phyloP scores from a whole-genome alignment of 2,113 vertebrate genomes.

The Coturnix japonica region DNA sequence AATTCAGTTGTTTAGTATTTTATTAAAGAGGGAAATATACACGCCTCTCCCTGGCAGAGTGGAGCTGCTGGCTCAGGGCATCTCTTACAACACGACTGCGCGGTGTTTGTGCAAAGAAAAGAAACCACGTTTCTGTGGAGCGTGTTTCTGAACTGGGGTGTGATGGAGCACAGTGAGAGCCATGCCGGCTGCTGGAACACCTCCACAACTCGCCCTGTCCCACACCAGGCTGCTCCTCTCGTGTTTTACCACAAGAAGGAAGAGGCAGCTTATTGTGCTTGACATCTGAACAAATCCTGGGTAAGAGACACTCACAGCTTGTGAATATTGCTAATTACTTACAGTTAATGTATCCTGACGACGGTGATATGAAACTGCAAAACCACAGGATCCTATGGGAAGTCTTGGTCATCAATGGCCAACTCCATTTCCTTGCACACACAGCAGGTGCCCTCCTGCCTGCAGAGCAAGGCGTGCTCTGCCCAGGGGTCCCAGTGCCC shows the following conservation, averaged over 20 bases:
- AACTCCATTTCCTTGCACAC: rapidly evolving
- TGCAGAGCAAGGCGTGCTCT: neutral
- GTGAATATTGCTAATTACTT: conserved; percentile 68
- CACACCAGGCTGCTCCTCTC: neutral
- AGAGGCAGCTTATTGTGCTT: conserved; percentile 77
- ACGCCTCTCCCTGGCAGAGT: conserved; percentile 42
- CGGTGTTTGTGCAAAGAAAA: conserved; percentile 70
- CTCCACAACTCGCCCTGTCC: neutral
- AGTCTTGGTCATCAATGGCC: neutral
- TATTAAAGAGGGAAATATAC: conserved; percentile 65
- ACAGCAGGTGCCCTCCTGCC: neutral
- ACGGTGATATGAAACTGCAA: neutral
- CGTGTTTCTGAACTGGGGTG: conserved; percentile 22
- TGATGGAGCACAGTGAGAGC: conserved; percentile 41
- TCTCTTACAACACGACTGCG: neutral
- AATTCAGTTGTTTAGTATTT: conserved; percentile 26
- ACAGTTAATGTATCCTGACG: conserved; percentile 26
- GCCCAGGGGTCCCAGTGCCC: neutral
- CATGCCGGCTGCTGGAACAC: neutral
- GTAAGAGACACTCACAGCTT: conserved; percentile 68
- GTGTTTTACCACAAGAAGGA: neutral
- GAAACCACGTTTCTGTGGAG: conserved; percentile 43
- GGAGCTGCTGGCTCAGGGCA: neutral
- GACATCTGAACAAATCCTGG: conserved; percentile 70
- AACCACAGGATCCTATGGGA: neutral